Percentiles rank a stretch among this genome's conserved stretches.
Conservation (phyloP, 1,140 invertebrate genomes). For the Drosophila azteca region DNA sequence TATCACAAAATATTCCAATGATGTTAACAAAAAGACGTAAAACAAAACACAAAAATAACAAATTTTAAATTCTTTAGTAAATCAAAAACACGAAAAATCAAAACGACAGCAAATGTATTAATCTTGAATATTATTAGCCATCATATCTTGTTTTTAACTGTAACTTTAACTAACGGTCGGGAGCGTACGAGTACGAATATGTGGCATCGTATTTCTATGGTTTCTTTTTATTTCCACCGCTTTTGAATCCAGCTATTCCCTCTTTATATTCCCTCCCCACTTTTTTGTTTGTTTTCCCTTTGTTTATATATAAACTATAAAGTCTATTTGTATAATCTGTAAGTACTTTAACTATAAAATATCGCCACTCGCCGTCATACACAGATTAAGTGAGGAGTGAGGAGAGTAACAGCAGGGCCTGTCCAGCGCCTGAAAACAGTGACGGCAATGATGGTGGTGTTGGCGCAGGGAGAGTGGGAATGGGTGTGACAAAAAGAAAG, state of each 20-base stretch:
- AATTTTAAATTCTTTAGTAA: slow-evolving; percentile 74
- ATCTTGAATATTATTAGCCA: slow-evolving; percentile 36
- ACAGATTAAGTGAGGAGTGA: background rate
- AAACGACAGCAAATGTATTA: slow-evolving; percentile 12
- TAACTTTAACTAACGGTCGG: slow-evolving; percentile 11
- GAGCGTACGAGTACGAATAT: no score
- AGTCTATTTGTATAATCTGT: slow-evolving; percentile 31
- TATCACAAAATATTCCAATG: slow-evolving; percentile 66
- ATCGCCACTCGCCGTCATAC: slow-evolving; percentile 5
- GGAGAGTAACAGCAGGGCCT: background rate
- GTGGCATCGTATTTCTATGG: slow-evolving; percentile 14
- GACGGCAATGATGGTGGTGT: no score
- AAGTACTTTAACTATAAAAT: slow-evolving; percentile 27
- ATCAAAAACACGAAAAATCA: slow-evolving; percentile 3
- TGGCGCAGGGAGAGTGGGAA: background rate
- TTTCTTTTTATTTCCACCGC: no score
- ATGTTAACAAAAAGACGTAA: slow-evolving; percentile 65
- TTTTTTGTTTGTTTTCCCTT: no score
- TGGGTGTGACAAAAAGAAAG: slow-evolving; percentile 5
- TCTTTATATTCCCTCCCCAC: slow-evolving; percentile 3
- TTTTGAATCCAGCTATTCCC: background rate
- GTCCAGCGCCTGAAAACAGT: background rate
- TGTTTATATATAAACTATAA: slow-evolving; percentile 19
- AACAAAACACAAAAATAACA: slow-evolving; percentile 32
- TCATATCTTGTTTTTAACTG: slow-evolving; percentile 21